phyloP scores from a whole-genome alignment of 2,888 invertebrate species.

The Dolichopus griseipennis region DNA sequence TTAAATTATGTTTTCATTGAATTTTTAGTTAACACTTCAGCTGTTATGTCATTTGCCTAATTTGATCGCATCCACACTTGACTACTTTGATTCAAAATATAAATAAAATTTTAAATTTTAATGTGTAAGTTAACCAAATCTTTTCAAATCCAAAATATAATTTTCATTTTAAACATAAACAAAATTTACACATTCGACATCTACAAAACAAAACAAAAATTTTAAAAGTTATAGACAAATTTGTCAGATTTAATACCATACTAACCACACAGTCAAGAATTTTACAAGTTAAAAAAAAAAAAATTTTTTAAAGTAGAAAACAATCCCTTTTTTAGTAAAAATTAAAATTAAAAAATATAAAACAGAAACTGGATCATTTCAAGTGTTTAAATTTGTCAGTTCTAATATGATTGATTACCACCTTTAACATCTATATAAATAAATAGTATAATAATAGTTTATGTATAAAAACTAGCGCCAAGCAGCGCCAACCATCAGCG shows the following conservation, averaged over 20 bases:
- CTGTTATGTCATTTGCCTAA: too few species aligned
- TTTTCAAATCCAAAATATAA: too few species aligned
- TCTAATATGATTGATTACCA: conserved; percentile 6
- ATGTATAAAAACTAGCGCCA: background rate
- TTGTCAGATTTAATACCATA: background rate
- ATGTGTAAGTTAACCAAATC: too few species aligned
- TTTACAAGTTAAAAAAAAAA: background rate
- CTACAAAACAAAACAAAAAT: background rate
- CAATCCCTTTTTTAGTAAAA: background rate
- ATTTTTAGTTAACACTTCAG: too few species aligned
- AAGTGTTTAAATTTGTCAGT: background rate
- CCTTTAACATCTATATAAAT: conserved; percentile 6
- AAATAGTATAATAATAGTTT: background rate
- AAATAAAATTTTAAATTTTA: too few species aligned
- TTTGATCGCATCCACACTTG: too few species aligned
- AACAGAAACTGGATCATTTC: background rate
- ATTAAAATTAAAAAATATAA: too few species aligned
- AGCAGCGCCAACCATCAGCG: background rate
- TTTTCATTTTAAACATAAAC: too few species aligned
- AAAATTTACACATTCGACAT: too few species aligned
- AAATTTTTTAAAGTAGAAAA: background rate
- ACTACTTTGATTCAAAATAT: too few species aligned
- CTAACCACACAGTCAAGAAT: background rate
- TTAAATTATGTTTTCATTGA: too few species aligned
- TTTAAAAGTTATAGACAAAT: background rate